Percentiles rank a stretch among this genome's conserved stretches.
These are phyloP conservation scores for Chrysomallon squamiferum DNA, from an alignment of 1,140 invertebrate genomes.

Conservation along the genomic window DNA sequence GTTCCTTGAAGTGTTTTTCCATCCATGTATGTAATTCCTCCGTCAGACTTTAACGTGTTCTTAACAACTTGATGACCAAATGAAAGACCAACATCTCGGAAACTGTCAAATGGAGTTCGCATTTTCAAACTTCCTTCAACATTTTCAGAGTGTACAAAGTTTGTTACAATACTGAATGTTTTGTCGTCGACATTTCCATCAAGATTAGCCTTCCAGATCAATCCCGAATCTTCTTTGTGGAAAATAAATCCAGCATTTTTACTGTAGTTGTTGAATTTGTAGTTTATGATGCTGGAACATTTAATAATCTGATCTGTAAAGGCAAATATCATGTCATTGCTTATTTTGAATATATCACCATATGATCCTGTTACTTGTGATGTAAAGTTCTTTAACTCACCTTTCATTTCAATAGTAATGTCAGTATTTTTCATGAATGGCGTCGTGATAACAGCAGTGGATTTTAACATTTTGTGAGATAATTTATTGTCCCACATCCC, in stretches of 20 bases:
- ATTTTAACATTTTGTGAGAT: not conserved
- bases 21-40: conserved; percentile 23
- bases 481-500: not conserved
- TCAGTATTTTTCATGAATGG: not conserved
- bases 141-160: not conserved
- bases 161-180: not conserved
- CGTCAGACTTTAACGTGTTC: conserved; percentile 15
- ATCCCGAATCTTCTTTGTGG: conserved; percentile 3
- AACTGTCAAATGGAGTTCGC: not conserved
- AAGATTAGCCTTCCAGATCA: not conserved
- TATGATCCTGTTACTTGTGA: not conserved
- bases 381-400: not conserved
- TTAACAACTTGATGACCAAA: conserved; percentile 12
- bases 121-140: conserved; percentile 7
- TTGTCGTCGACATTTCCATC: not conserved
- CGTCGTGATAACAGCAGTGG: not conserved
- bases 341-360: not conserved
- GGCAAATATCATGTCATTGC: conserved; percentile 5
- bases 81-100: not conserved
- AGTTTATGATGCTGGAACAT: not conserved
- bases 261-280: not conserved
- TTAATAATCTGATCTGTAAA: not conserved
- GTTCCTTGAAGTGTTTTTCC: conserved; percentile 10
- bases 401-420: not conserved
- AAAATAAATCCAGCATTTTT: not conserved